Conservation (phyloP, 2,888 invertebrate species). For the Scaptomyza caliginosa region DNA sequence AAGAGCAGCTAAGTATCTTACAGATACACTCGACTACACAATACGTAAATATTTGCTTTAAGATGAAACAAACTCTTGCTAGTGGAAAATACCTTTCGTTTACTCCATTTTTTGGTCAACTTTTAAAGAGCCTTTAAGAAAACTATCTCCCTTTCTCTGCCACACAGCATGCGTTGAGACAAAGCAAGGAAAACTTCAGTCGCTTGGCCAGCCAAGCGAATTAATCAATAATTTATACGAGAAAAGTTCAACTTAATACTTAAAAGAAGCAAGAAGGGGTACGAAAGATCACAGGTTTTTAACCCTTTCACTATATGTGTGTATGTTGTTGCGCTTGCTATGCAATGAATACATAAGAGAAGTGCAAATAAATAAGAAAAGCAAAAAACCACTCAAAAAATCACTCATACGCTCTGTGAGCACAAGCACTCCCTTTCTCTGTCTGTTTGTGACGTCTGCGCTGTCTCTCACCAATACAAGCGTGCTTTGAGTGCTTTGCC, state of each 20-base stretch:
- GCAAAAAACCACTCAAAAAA: conserved; percentile 43
- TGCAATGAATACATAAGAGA: conserved; percentile 56
- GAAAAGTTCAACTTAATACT: conserved; percentile 52
- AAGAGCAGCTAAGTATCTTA: conserved; percentile 45
- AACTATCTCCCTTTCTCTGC: conserved; percentile 17
- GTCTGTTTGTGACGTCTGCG: conserved; percentile 48
- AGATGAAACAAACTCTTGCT: conserved; percentile 9
- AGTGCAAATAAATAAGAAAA: conserved; percentile 36
- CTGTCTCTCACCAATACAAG: conserved; percentile 49
- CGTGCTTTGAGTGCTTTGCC: conserved; percentile 47
- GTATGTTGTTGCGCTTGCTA: background rate
- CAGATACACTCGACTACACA: conserved; percentile 1
- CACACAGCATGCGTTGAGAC: conserved; percentile 2
- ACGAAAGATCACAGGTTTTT: conserved; percentile 72
- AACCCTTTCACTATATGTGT: conserved; percentile 72
- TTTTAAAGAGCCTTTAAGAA: conserved; percentile 38
- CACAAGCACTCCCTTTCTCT: conserved; percentile 1
- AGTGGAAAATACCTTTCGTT: background rate
- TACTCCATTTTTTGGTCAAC: background rate
- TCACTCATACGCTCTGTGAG: conserved; percentile 64
- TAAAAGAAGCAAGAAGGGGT: conserved; percentile 2
- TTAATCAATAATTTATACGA: conserved; percentile 72
- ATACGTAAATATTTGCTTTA: conserved; percentile 22
- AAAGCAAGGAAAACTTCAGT: conserved; percentile 36
- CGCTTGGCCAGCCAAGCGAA: conserved; percentile 41